Conservation (phyloP, 2,797 vertebrate genomes). For the Hapalemur alaotrensis region DNA sequence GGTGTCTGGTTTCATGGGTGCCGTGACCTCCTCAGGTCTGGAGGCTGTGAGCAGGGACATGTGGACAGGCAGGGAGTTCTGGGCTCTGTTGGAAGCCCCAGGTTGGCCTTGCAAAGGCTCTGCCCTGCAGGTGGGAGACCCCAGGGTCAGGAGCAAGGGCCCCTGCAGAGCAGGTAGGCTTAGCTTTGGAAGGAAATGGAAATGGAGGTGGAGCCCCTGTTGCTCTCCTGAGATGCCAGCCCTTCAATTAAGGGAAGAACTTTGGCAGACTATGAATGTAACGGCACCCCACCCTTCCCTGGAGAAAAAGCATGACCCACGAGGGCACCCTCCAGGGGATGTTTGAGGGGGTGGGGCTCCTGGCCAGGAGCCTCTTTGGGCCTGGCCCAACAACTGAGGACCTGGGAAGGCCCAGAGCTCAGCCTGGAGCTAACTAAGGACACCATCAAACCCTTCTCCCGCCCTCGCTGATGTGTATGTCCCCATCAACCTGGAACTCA, state of each 20-base stretch:
- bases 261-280: not conserved
- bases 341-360: accelerated
- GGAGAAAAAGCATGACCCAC: not conserved
- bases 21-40: not conserved
- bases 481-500: not conserved
- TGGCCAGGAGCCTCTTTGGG: not conserved
- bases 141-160: not conserved
- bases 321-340: not conserved
- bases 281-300: not conserved
- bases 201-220: not conserved
- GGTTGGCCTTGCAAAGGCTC: not conserved
- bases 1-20: not conserved
- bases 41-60: not conserved
- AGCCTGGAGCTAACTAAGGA: not conserved
- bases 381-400: not conserved
- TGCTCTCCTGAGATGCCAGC: not conserved
- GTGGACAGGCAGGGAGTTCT: not conserved
- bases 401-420: accelerated
- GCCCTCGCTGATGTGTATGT: not conserved
- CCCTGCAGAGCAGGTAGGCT: not conserved
- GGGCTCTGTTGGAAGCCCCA: not conserved
- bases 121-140: not conserved
- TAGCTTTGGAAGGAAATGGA: not conserved
- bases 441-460: too few species aligned
- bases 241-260: not conserved